phyloP scores from a whole-genome alignment of 2,888 invertebrate genomes.

The Melipona bicolor region DNA sequence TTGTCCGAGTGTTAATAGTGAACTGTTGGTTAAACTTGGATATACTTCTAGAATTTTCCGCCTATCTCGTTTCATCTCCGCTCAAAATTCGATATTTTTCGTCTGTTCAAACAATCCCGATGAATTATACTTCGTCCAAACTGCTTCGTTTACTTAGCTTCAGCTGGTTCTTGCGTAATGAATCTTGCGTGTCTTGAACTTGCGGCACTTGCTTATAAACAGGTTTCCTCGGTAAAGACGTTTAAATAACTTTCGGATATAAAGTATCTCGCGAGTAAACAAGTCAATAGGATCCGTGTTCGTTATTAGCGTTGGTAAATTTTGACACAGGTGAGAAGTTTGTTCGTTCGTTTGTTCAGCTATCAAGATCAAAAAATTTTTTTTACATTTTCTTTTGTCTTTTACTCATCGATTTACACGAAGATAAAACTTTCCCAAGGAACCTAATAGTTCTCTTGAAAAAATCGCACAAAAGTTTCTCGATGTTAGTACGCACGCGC shows the following conservation, averaged over 20 bases:
- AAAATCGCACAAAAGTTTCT: too few species aligned
- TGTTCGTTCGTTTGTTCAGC: background rate
- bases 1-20: too few species aligned
- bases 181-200: slow-evolving; percentile 16
- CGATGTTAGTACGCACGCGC: too few species aligned
- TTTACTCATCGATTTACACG: too few species aligned
- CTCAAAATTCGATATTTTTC: too few species aligned
- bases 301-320: background rate
- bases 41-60: too few species aligned
- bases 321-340: background rate
- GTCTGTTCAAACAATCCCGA: background rate
- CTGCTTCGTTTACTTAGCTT: slow-evolving; percentile 4
- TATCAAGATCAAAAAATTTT: too few species aligned
- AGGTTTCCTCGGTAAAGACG: slow-evolving; percentile 44
- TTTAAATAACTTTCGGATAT: background rate
- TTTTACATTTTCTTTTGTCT: too few species aligned
- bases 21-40: too few species aligned
- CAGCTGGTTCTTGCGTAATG: slow-evolving; percentile 23
- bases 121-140: slow-evolving; percentile 8
- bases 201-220: slow-evolving; percentile 23
- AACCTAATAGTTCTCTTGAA: too few species aligned
- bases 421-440: too few species aligned
- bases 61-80: too few species aligned
- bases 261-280: background rate
- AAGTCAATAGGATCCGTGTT: background rate